Conservation (phyloP, 2,113 vertebrate species). For the Elaphurus davidianus region DNA sequence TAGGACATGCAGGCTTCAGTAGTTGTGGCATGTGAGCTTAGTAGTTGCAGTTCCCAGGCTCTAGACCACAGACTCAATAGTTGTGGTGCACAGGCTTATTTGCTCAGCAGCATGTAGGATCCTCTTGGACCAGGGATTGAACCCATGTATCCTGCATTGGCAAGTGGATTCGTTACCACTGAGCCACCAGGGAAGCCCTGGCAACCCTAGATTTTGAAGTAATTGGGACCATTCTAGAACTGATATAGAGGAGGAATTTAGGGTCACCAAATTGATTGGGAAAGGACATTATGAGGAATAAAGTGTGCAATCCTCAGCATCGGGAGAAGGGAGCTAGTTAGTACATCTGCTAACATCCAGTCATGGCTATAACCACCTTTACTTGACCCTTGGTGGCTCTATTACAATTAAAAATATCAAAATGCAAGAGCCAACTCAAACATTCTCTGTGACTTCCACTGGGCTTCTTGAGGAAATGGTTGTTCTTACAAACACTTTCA, state of each 20-base stretch:
- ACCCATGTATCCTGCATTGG: neutral
- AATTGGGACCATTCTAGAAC: neutral
- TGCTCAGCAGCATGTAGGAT: neutral
- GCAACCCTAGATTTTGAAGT: neutral
- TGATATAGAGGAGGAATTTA: neutral
- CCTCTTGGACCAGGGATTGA: fast-evolving
- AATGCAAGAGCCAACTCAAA: neutral
- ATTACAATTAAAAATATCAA: neutral
- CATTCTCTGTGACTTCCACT: neutral
- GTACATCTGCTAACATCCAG: neutral
- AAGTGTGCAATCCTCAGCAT: too few species aligned
- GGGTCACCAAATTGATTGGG: too few species aligned
- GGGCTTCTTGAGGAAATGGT: neutral
- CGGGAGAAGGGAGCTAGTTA: neutral
- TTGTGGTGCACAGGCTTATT: neutral
- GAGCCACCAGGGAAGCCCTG: neutral
- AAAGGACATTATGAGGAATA: neutral
- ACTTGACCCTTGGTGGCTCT: neutral
- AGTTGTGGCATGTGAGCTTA: neutral
- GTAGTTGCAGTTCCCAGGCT: neutral
- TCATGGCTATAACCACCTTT: neutral
- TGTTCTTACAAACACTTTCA: neutral
- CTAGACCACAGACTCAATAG: neutral
- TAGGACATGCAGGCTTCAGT: neutral
- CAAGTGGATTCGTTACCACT: neutral